Base-by-base conservation (phyloP, 2,888 invertebrate genomes). In the Cylindroiulus punctatus region DNA sequence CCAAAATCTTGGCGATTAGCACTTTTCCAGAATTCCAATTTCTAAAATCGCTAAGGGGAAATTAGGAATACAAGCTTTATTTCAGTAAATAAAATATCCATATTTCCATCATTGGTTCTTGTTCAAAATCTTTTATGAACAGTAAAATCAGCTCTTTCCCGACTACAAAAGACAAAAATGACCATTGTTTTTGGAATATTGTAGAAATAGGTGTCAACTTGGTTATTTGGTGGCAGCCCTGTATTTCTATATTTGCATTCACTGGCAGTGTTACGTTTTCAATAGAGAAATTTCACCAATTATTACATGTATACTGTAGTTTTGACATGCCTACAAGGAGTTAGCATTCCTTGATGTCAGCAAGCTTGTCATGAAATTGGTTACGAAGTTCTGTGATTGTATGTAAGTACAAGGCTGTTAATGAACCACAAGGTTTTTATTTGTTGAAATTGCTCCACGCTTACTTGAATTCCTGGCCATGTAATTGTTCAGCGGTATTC, bases 281-380 rank as follows among this genome's bases (percentile, higher is more conserved):
- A 10, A 26, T 76, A 76, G 76, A 76, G 30, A 76, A 76, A 76
- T 30, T 76, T 14, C 76, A 30, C 30, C 76, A 76, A 65, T 65
- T n/a, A n/a, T n/a, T 65, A 22, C 76, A 30, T 76, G 30, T 76
- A 76, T 76, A 30, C 30, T 76, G 76, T 65, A 65, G 26, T 76
- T 76, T 76, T 76, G 76, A 76, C 76, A 30, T 76, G 17, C 76
- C 76, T 26, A 76, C 76, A 76, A 76, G 76, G 76, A 76, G 76
- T 76, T 76, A 30, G 76, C 76, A 76, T 76, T 76, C 17, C 30
- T 76, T 76, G 76, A 76, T 76, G 76, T 76, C 76, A 76, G 76
- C 76, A 76, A 76, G 76, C 30, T 76, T 76, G 76, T 76, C 76
- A 30, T 76, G 76, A 76, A 76, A 30, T 76, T 76, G 76, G 30